phyloP scores from a whole-genome alignment of 92 coral and sea anemone species.

The Hydrozoanthus gracilis region DNA sequence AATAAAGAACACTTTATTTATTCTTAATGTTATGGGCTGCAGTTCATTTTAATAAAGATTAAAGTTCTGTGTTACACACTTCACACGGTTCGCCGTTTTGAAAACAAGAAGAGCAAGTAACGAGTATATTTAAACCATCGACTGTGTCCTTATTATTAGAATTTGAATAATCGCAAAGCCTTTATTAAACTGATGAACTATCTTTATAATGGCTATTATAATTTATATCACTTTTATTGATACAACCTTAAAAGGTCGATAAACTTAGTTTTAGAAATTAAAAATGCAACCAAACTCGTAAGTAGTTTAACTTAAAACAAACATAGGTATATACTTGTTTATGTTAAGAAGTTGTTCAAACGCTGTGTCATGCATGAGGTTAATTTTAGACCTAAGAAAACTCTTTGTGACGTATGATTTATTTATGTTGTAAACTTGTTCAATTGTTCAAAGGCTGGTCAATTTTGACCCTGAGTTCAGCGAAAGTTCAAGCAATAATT shows the following conservation, averaged over 20 bases:
- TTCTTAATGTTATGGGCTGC: background rate
- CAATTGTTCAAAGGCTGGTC: too few relatives aligned
- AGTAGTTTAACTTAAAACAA: background rate
- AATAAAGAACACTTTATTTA: background rate
- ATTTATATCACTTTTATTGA: background rate
- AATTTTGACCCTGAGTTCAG: too few relatives aligned
- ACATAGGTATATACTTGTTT: background rate
- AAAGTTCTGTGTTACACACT: background rate
- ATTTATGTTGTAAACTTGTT: too few relatives aligned
- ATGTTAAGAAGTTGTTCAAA: too few relatives aligned
- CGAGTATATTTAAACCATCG: background rate
- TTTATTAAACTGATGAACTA: background rate
- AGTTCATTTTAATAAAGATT: background rate
- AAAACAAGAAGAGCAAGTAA: background rate
- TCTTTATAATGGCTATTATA: background rate
- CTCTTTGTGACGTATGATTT: too few relatives aligned
- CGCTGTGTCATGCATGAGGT: too few relatives aligned
- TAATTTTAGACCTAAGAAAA: too few relatives aligned
- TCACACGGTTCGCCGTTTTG: background rate
- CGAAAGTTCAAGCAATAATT: too few relatives aligned
- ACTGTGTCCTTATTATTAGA: background rate
- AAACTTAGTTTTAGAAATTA: background rate
- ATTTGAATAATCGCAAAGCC: background rate
- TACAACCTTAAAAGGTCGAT: background rate
- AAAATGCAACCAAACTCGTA: background rate